phyloP scores from a whole-genome alignment of 2,888 invertebrate species.

The Pemphredon lugubris region DNA sequence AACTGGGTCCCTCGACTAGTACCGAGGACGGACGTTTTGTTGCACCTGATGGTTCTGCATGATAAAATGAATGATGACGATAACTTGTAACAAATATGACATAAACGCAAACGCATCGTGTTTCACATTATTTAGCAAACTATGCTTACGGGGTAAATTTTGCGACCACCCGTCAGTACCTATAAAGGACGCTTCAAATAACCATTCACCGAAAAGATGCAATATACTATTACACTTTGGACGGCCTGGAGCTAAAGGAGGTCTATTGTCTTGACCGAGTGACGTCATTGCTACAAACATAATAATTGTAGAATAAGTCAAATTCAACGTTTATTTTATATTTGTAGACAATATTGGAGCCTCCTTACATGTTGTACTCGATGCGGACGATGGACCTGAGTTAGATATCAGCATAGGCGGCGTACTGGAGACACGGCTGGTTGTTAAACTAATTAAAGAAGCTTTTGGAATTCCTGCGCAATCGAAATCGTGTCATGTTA shows the following conservation, averaged over 20 bases:
- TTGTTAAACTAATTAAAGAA: conserved; percentile 90
- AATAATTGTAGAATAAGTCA: conserved; percentile 27
- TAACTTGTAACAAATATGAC: background rate
- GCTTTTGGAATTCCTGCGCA: conserved; percentile 89
- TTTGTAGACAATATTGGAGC: conserved; percentile 12
- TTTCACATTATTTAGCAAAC: too few species aligned
- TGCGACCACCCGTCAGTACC: conserved; percentile 87
- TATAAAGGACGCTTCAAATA: conserved; percentile 97
- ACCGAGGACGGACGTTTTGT: conserved; percentile 86
- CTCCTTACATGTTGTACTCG: conserved; percentile 85
- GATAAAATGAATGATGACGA: conserved; percentile 25
- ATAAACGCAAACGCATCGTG: too few species aligned
- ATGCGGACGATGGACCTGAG: conserved; percentile 87
- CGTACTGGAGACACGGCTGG: conserved; percentile 87
- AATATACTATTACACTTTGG: conserved; percentile 97
- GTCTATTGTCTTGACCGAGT: conserved; percentile 84
- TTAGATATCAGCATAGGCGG: conserved; percentile 87
- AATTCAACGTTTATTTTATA: conserved; percentile 17
- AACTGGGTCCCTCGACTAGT: conserved; percentile 86
- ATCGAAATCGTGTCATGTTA: conserved; percentile 5
- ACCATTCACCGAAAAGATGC: conserved; percentile 97
- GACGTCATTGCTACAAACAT: conserved; percentile 84
- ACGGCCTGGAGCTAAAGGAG: conserved; percentile 88
- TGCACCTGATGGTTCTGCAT: conserved; percentile 76
- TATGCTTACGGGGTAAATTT: conserved; percentile 82